Conservation (phyloP, 2,797 vertebrate species). For the Hafferia zeledoni region DNA sequence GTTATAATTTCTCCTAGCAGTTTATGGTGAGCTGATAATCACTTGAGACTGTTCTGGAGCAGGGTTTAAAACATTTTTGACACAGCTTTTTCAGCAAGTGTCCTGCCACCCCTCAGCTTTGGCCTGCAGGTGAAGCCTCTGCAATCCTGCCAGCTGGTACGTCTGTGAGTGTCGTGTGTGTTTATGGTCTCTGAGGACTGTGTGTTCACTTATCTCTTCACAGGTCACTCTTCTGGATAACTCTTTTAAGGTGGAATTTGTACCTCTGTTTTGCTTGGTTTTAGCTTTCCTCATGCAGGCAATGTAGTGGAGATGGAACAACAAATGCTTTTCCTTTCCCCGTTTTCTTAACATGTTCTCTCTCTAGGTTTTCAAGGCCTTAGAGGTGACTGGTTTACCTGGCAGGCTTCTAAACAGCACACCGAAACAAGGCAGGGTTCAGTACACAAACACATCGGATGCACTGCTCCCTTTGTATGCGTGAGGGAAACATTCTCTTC, state of each 20-base stretch:
- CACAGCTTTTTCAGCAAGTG: background rate
- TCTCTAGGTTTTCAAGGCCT: background rate
- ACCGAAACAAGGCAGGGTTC: background rate
- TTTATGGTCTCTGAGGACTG: background rate
- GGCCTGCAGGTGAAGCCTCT: background rate
- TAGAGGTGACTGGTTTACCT: background rate
- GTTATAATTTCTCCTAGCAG: background rate
- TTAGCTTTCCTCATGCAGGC: background rate
- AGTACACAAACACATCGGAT: background rate
- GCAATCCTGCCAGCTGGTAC: background rate
- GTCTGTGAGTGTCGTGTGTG: accelerated
- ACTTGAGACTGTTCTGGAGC: background rate
- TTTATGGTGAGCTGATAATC: background rate
- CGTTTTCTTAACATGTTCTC: background rate
- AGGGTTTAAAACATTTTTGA: background rate
- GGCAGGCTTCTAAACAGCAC: background rate
- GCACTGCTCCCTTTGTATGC: background rate
- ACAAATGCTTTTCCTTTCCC: background rate
- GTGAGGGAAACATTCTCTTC: background rate
- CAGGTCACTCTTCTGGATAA: background rate
- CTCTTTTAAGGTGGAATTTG: background rate
- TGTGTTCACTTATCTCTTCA: background rate
- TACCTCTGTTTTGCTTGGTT: background rate
- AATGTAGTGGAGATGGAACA: background rate
- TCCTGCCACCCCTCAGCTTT: background rate